These are phyloP conservation scores for Atrina japonica DNA, from an alignment of 2,888 invertebrate species.

Conservation along the genomic window DNA sequence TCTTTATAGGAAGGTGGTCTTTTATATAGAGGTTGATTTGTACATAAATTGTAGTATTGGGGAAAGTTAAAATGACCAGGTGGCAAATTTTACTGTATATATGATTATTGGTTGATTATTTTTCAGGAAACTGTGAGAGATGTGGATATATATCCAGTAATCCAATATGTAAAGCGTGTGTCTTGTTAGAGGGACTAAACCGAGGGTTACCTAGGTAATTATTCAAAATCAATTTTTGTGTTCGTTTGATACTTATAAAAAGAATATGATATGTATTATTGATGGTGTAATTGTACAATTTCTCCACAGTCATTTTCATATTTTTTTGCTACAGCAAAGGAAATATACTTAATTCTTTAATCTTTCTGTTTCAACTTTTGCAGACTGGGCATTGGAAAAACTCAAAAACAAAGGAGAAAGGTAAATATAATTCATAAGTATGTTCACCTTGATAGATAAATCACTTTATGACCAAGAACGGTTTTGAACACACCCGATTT, in stretches of 20 bases:
- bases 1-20: too few relatives aligned
- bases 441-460: too few relatives aligned
- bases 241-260: background rate
- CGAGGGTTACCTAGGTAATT: constrained; percentile 92
- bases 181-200: constrained; percentile 96
- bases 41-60: too few relatives aligned
- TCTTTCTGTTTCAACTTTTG: too few relatives aligned
- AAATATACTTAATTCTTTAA: too few relatives aligned
- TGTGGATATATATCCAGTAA: constrained; percentile 95
- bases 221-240: background rate
- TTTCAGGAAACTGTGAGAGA: constrained; percentile 85
- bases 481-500: too few relatives aligned
- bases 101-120: background rate
- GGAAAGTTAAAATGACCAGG: too few relatives aligned
- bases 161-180: constrained; percentile 97
- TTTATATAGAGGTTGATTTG: too few relatives aligned
- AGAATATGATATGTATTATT: background rate
- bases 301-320: too few relatives aligned
- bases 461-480: too few relatives aligned
- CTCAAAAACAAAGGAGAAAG: constrained; percentile 76
- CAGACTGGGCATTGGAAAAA: constrained; percentile 79
- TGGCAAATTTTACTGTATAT: too few relatives aligned
- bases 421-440: constrained; percentile 46
- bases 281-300: background rate
- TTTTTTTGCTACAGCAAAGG: too few relatives aligned